Evolutionary conservation across 1,140 invertebrate species (phyloP).

Genomic region (Nebria ingens): DNA sequence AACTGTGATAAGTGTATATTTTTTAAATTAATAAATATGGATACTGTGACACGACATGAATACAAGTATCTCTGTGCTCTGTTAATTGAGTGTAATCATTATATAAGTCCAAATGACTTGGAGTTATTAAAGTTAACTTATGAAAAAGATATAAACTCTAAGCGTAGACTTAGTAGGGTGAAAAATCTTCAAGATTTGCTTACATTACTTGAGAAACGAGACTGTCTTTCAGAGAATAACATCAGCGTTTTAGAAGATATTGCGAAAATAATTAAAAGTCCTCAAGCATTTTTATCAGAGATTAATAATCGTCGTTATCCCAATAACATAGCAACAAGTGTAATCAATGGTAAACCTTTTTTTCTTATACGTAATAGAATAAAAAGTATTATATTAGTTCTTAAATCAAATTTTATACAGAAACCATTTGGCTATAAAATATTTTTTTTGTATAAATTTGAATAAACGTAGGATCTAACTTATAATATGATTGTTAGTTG

Average conservation of each 20-base stretch:
- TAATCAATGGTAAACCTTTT: too few relatives aligned
- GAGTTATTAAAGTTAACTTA: background rate
- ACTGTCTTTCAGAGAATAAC: constrained; percentile 33
- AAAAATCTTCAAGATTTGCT: constrained; percentile 3
- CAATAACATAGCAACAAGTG: too few relatives aligned
- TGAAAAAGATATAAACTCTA: constrained; percentile 10
- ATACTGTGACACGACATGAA: background rate
- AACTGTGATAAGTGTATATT: too few relatives aligned
- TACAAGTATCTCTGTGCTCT: background rate
- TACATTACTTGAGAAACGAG: constrained; percentile 32
- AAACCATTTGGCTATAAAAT: too few relatives aligned
- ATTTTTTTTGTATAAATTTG: too few relatives aligned
- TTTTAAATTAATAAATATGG: too few relatives aligned
- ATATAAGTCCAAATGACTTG: background rate
- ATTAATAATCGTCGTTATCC: background rate
- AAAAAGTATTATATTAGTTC: too few relatives aligned
- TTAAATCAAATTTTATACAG: too few relatives aligned
- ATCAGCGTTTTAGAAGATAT: constrained; percentile 30
- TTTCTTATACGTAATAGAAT: too few relatives aligned
- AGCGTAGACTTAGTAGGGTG: background rate
- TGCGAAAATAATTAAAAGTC: constrained; percentile 14
- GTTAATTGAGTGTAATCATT: background rate
- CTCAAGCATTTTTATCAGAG: background rate
- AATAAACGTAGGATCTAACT: too few relatives aligned
- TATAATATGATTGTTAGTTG: too few relatives aligned